Conservation (phyloP, 2,888 invertebrate species). For the Mesoligia furuncula region DNA sequence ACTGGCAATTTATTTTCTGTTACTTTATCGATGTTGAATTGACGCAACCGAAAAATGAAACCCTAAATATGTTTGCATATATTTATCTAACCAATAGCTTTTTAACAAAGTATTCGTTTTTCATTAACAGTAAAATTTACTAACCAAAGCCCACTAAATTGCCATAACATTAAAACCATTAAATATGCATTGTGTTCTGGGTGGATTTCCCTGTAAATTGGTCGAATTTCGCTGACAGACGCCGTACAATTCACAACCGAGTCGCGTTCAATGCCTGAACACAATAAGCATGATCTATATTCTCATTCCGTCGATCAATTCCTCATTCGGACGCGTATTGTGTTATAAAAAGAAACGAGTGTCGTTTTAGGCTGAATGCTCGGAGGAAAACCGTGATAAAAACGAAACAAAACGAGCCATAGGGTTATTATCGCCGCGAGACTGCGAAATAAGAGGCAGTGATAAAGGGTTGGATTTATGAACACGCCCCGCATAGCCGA, state of each 20-base stretch:
- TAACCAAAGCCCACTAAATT: slow-evolving; percentile 38
- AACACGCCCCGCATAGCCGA: slow-evolving; percentile 73
- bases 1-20: not conserved
- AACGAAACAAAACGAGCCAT: slow-evolving; percentile 77
- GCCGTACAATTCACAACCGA: slow-evolving; percentile 31
- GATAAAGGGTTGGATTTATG: slow-evolving; percentile 84
- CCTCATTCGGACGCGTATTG: slow-evolving; percentile 58
- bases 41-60: not conserved
- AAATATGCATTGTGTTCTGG: slow-evolving; percentile 47
- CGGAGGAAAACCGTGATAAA: slow-evolving; percentile 64
- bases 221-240: slow-evolving; percentile 34
- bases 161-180: slow-evolving; percentile 43
- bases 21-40: not conserved
- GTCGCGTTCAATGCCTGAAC: slow-evolving; percentile 16
- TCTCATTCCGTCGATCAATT: slow-evolving; percentile 55
- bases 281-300: slow-evolving; percentile 56
- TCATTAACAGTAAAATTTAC: slow-evolving; percentile 31
- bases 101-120: slow-evolving; percentile 14
- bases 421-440: slow-evolving; percentile 78
- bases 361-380: slow-evolving; percentile 54
- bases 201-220: slow-evolving; percentile 42
- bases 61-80: not conserved
- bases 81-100: not conserved
- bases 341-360: slow-evolving; percentile 61
- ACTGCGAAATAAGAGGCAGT: slow-evolving; percentile 77